Evolutionary conservation across 2,797 vertebrate species (phyloP).

Genomic region (Periparus ater): DNA sequence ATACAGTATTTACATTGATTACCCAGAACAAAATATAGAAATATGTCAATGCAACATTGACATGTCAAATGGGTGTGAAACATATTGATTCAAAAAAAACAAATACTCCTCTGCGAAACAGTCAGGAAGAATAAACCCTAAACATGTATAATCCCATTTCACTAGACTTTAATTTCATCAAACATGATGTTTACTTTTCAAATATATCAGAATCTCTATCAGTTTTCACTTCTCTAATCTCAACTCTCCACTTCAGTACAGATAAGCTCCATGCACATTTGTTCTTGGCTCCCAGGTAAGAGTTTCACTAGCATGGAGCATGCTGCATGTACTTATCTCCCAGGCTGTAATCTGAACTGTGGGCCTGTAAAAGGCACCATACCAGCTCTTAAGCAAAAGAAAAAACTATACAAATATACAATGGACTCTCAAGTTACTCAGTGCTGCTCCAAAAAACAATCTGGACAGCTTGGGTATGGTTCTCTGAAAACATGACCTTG

Average conservation of each 20-base stretch:
- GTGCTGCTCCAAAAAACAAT: not conserved
- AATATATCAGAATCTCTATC: not conserved
- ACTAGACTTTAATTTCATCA: not conserved
- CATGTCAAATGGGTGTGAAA: not conserved
- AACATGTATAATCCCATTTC: not conserved
- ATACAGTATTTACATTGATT: not conserved
- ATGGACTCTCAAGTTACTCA: not conserved
- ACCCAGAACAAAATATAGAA: not conserved
- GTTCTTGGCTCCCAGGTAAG: not conserved
- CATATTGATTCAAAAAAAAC: not conserved
- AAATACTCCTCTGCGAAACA: not conserved
- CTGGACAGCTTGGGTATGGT: accelerated
- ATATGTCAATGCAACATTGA: not conserved
- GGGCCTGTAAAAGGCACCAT: not conserved
- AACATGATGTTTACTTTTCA: not conserved
- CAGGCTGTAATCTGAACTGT: not conserved
- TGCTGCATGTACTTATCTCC: not conserved
- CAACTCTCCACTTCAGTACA: not conserved
- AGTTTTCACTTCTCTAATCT: not conserved
- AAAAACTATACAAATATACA: not conserved
- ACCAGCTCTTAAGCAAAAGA: not conserved
- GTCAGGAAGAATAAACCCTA: not conserved
- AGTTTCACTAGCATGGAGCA: not conserved
- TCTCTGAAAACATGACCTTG: not conserved
- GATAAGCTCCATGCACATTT: not conserved